Conservation (phyloP, 2,113 vertebrate genomes). For the Agapornis roseicollis region DNA sequence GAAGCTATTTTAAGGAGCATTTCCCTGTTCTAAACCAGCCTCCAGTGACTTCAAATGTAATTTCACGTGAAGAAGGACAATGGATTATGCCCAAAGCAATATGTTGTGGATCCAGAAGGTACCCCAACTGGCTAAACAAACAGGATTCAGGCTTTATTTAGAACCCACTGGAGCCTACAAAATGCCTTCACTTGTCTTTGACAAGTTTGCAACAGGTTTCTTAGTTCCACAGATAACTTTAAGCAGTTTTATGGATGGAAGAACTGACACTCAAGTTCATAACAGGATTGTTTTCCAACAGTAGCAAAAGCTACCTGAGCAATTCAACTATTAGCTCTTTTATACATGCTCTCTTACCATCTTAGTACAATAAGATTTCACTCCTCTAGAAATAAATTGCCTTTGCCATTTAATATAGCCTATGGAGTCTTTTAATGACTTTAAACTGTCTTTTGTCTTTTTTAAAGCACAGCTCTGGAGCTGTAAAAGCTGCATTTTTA, state of each 20-base stretch:
- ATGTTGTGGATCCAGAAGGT: background rate
- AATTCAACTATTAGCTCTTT: background rate
- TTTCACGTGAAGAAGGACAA: conserved; percentile 23
- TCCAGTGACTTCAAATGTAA: conserved; percentile 11
- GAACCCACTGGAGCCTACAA: background rate
- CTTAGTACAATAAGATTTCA: background rate
- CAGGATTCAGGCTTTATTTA: background rate
- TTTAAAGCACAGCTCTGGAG: background rate
- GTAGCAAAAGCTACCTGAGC: no score
- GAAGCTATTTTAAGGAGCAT: conserved; percentile 26
- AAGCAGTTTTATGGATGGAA: background rate
- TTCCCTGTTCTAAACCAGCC: conserved; percentile 13
- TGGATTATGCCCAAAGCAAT: conserved; percentile 16
- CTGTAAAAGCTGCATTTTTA: background rate
- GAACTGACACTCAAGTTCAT: background rate
- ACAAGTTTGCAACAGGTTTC: background rate
- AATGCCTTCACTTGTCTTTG: background rate
- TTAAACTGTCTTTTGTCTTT: background rate
- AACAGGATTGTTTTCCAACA: background rate
- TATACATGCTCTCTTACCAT: background rate
- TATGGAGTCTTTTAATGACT: background rate
- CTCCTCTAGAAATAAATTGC: background rate
- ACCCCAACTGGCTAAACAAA: background rate
- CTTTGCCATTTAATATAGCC: background rate
- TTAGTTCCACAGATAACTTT: background rate